Evolutionary conservation across 2,888 invertebrate species (phyloP), one percentile per base, ranked within the genome.

Genomic region (Meteorus colon): DNA sequence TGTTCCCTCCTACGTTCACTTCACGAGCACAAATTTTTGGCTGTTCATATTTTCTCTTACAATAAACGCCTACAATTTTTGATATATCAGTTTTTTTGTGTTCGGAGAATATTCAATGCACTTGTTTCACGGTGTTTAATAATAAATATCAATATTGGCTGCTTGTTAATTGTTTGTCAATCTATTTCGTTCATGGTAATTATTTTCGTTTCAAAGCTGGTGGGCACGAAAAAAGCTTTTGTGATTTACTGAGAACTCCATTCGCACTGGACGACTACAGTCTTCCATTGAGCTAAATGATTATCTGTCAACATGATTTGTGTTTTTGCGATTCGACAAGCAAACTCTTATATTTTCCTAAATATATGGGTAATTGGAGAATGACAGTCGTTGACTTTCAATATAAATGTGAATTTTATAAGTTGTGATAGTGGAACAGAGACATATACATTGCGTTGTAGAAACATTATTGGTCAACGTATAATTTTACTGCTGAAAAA

Each of bases 201-300:
- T 29, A 62, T 29, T 62, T 31, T 62, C 12, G 31, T 31, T 31
- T 29, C 3, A 29, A 31, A 31, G 4, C 31, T 5, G 27, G 8
- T 19, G 55, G 55, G 55, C 12, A n/a, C 24, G 19, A 14, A 62
- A 62, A 62, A 31, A 29, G 62, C 62, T 31, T 31, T 29, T 62
- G 31, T 29, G 29, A 31, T 62, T 5, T 31, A 55, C 29, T 62
- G 62, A 31, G 1, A 60, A 62, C 62, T 31, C 62, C 62, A 62
- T 62, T 62, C 62, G 62, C 62, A 62, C 62, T 62, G 62, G 62
- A 62, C 62, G 62, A 62, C 31, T 31, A 62, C n/a, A 29, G 12
- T 62, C 16, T 31, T 62, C 27, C 31, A 62, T 62, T 29, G 62
- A 62, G 62, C 62, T 62, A 12, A 14, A 16, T 31, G 29, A 12